Conservation (phyloP, 2,797 vertebrate genomes). For the Pantherophis vulpinus region DNA sequence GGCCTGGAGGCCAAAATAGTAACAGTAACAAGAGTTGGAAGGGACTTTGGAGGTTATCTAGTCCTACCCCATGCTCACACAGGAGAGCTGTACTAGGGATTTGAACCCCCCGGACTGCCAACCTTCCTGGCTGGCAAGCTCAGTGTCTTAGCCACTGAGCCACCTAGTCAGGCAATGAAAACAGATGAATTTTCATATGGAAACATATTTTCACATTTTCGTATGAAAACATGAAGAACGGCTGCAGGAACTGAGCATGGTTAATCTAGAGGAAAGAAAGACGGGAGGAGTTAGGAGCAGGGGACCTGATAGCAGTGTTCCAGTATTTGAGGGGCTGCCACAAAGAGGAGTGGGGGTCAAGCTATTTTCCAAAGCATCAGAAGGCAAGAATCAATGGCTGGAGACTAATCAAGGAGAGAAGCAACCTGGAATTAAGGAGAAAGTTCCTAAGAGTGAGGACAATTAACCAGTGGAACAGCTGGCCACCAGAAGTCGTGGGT, state of each 20-base stretch:
- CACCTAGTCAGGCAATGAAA: no score
- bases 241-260: neutral
- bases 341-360: neutral
- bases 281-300: no score
- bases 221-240: neutral
- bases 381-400: neutral
- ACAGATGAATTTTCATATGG: no score
- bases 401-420: neutral
- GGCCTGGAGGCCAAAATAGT: neutral
- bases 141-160: no score
- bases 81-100: no score
- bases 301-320: neutral
- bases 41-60: no score
- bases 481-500: neutral
- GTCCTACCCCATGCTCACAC: no score
- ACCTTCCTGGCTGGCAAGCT: no score
- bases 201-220: no score
- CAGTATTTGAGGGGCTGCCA: neutral
- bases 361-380: neutral
- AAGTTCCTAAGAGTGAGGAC: neutral
- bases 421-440: neutral
- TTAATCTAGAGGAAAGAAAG: no score
- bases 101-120: no score
- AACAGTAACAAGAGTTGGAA: no score
- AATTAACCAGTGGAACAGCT: neutral